phyloP scores from a whole-genome alignment of 2,888 invertebrate species.

The Tuta absoluta region DNA sequence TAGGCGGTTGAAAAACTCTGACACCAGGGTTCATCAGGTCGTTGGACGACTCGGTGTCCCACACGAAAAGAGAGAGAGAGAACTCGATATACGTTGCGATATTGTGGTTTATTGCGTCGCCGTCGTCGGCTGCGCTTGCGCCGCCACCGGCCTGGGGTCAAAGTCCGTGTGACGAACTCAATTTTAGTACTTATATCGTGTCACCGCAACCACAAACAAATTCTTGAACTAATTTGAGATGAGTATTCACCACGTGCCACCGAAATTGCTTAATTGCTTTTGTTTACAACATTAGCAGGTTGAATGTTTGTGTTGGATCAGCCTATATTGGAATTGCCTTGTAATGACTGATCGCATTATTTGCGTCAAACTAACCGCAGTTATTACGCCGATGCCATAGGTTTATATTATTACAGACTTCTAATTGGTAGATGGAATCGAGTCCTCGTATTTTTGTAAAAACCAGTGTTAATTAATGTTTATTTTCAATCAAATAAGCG shows the following conservation, averaged over 20 bases:
- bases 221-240: conserved; percentile 8
- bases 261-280: background rate
- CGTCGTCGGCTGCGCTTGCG: conserved; percentile 11
- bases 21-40: too few relatives aligned
- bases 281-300: background rate
- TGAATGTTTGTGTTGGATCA: background rate
- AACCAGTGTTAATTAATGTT: background rate
- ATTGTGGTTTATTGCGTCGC: conserved; percentile 8
- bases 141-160: conserved; percentile 26
- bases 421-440: too few relatives aligned
- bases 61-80: too few relatives aligned
- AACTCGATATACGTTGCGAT: conserved; percentile 7
- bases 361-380: too few relatives aligned
- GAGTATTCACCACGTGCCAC: background rate
- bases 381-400: too few relatives aligned
- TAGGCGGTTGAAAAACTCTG: too few relatives aligned
- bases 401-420: too few relatives aligned
- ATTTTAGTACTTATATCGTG: conserved; percentile 24
- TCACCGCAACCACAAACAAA: conserved; percentile 11
- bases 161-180: conserved; percentile 30
- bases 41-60: too few relatives aligned
- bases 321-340: background rate
- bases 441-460: background rate
- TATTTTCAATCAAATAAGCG: background rate
- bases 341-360: background rate